Percentiles rank a stretch among this genome's conserved stretches.
phyloP scores from a whole-genome alignment of 2,888 invertebrate genomes.

The Chironomus tentans region DNA sequence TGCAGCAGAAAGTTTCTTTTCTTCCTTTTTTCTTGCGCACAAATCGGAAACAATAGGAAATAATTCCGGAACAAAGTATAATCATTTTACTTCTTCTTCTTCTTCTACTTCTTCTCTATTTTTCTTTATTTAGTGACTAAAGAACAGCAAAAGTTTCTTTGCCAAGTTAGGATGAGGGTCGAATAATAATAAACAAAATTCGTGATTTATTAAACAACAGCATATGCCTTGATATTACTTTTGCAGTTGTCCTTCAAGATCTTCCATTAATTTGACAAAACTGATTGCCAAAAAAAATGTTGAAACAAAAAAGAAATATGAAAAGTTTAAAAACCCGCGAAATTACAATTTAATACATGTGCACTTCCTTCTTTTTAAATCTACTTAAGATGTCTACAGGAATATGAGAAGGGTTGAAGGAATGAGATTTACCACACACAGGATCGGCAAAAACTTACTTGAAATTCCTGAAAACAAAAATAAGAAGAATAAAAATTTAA shows the following conservation, averaged over 20 bases:
- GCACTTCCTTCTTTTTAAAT: background rate
- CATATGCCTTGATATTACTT: background rate
- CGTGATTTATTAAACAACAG: background rate
- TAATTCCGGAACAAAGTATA: background rate
- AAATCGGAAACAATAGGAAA: slow-evolving; percentile 3
- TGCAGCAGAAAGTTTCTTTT: background rate
- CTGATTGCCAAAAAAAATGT: background rate
- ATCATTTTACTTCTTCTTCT: background rate
- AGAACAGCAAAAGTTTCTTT: background rate
- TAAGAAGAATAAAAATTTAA: slow-evolving; percentile 15
- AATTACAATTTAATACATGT: background rate
- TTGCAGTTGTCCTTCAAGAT: too few species aligned
- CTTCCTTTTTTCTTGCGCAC: background rate
- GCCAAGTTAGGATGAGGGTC: background rate
- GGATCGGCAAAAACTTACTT: background rate
- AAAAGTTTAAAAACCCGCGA: slow-evolving; percentile 19
- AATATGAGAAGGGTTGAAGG: slow-evolving; percentile 1
- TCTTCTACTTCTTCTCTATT: too few species aligned
- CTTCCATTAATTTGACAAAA: background rate
- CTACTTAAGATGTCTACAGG: background rate
- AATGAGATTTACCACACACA: background rate
- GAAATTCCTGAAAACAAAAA: slow-evolving; percentile 13
- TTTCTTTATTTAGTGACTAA: background rate
- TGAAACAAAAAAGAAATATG: background rate
- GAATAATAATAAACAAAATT: background rate